Evolutionary conservation across 1,140 invertebrate species (phyloP), one percentile per base, ranked within the genome.

Genomic region (Hermetia illucens): DNA sequence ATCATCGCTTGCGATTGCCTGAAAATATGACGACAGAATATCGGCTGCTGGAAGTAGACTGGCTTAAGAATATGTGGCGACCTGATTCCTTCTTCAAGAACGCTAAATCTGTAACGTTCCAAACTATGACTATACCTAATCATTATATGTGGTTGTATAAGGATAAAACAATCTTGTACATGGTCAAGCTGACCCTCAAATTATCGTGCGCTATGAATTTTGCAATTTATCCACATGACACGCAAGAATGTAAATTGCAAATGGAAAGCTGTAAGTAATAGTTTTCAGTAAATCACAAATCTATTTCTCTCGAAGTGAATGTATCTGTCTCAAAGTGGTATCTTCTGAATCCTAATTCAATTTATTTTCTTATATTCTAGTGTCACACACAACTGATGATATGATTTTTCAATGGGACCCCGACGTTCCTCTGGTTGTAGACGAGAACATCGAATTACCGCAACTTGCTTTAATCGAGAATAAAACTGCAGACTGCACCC

Each of bases 21-120:
- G 83, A 88, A 63, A 90, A 90, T 49, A 90, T 90, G 86, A 90
- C 84, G 9, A 77, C 81, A 12, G 85, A 89, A 56, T 91, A 91
- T 61, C 75, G 79, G 51, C 65, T 89, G 33, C 58, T 89, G 16
- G 83, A 88, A 63, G 82, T 89, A 4, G 83, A 86, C 48, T 89
- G 84, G 83, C 52, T 88, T 36, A 86, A 88, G 51, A 79, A 87
- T 44, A 89, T 90, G 75, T 91, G 86, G 86, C 65, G 85, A 32
- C 86, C 86, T 0, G 86, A 87, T 64, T 85, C 82, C 1, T 87
- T 84, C 58, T 86, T 87, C 58, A 87, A 87, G 57, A 87, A 87
- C 57, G 86, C 86, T 21, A 91, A 91, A 62, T 83, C 82, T 6
- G 86, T 91, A 0, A 90, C 84, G 3, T 91, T 91, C 53, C 85